Percentiles rank a stretch among this genome's conserved stretches.
Evolutionary conservation across 2,888 invertebrate species (phyloP).

Genomic region (Lobophora halterata): DNA sequence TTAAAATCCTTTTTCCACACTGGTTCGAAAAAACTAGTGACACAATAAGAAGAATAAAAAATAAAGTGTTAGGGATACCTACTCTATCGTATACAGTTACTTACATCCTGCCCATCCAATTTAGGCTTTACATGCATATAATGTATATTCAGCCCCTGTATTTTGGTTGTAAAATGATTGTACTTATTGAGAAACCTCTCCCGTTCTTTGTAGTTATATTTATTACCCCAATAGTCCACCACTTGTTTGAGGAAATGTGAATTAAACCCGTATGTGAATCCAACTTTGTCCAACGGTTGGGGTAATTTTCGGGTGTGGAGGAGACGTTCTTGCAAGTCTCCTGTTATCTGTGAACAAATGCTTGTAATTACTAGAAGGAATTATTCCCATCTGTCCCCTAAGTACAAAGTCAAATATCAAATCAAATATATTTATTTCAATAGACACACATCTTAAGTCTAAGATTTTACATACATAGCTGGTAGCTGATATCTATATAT

Average conservation of each 20-base stretch:
- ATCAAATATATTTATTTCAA: too few species aligned
- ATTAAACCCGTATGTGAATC: conserved; percentile 92
- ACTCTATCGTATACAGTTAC: too few species aligned
- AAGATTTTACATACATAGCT: too few species aligned
- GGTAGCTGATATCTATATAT: too few species aligned
- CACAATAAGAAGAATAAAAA: too few species aligned
- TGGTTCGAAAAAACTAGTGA: too few species aligned
- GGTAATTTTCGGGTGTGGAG: conserved; percentile 64
- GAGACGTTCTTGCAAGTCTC: conserved; percentile 79
- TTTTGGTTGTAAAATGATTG: conserved; percentile 87
- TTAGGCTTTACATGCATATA: conserved; percentile 85
- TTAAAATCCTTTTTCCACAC: too few species aligned
- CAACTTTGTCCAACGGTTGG: conserved; percentile 83
- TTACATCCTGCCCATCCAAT: conserved; percentile 45
- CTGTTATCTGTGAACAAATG: conserved; percentile 62
- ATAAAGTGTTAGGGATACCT: too few species aligned
- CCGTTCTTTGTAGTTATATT: conserved; percentile 84
- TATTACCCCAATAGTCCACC: conserved; percentile 88
- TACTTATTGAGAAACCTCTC: conserved; percentile 87
- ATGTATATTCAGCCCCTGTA: conserved; percentile 88
- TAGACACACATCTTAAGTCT: too few species aligned
- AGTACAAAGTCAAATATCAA: too few species aligned
- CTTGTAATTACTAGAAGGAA: too few species aligned
- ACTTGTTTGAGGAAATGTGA: conserved; percentile 83
- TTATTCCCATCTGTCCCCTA: too few species aligned